A percentile compares a stretch with the other conserved stretches of the same genome.
Evolutionary conservation across 2,888 invertebrate species (phyloP).

Genomic region (Apamea sordens): DNA sequence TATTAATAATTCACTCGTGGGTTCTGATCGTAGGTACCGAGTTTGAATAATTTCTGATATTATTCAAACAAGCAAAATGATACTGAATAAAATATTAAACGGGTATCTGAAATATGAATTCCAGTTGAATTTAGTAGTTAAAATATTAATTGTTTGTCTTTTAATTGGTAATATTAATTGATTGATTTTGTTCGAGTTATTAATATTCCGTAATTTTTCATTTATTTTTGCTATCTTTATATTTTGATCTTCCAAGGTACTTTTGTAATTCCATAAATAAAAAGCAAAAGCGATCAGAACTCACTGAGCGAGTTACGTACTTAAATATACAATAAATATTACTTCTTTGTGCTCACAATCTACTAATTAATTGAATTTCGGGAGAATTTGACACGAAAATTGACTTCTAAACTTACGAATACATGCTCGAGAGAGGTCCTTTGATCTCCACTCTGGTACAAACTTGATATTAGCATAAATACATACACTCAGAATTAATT

Average conservation of each 20-base stretch:
- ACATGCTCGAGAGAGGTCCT: conserved; percentile 70
- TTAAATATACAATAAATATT: conserved; percentile 75
- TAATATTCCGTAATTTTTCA: neutral
- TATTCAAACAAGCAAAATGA: conserved; percentile 10
- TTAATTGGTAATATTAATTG: neutral
- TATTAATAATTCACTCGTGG: conserved; percentile 62
- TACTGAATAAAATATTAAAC: neutral
- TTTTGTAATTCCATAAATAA: neutral
- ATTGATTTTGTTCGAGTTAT: neutral
- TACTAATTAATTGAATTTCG: conserved; percentile 90
- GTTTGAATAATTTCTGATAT: conserved; percentile 24
- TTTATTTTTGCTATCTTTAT: neutral
- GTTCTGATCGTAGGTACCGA: conserved; percentile 62
- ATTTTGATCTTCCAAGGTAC: too few relatives aligned
- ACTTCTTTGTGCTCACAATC: conserved; percentile 78
- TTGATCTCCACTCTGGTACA: conserved; percentile 53
- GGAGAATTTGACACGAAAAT: conserved; percentile 90
- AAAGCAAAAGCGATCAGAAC: conserved; percentile 67
- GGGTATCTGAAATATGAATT: neutral
- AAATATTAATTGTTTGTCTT: neutral
- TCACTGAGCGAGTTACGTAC: conserved; percentile 73
- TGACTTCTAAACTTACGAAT: conserved; percentile 87
- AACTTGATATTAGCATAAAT: conserved; percentile 56
- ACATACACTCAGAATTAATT: conserved; percentile 47
- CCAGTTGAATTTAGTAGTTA: neutral